These are phyloP conservation scores for Bolinopsis microptera DNA, from an alignment of 37 sponge, comb jelly and placozoan species.

Conservation along the genomic window DNA sequence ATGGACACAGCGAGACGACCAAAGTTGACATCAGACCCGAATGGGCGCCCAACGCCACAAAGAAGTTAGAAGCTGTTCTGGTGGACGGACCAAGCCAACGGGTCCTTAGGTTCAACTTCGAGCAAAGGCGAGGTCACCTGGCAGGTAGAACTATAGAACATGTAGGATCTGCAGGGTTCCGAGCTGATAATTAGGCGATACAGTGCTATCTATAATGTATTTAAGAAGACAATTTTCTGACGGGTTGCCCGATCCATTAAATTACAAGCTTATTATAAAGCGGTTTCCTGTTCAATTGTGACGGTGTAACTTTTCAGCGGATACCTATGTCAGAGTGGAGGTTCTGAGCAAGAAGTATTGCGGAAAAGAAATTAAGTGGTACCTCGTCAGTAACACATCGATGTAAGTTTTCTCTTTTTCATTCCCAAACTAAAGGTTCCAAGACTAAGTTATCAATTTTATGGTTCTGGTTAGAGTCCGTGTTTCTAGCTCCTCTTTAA, in stretches of 20 bases:
- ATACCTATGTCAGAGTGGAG: not conserved
- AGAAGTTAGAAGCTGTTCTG: slow-evolving; percentile 1
- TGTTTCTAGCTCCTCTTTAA: not conserved
- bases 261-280: too few species aligned
- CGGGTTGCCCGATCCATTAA: too few species aligned
- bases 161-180: not conserved
- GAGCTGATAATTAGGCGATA: too few species aligned
- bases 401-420: not conserved
- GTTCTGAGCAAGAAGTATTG: not conserved
- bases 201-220: too few species aligned
- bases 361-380: not conserved
- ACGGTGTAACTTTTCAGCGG: not conserved
- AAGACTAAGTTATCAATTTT: too few species aligned
- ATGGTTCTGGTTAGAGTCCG: not conserved
- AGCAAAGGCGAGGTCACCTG: not conserved
- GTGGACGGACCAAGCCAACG: not conserved
- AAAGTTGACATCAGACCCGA: not conserved
- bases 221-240: too few species aligned
- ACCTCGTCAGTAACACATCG: not conserved
- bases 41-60: not conserved
- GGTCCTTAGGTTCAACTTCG: slow-evolving; percentile 15
- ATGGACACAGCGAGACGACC: not conserved
- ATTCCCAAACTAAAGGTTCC: too few species aligned
- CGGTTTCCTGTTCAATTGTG: too few species aligned
- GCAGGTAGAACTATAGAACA: slow-evolving; percentile 11